phyloP scores from a whole-genome alignment of 35 echinoderm and acorn worm genomes.

The Diadema setosum region DNA sequence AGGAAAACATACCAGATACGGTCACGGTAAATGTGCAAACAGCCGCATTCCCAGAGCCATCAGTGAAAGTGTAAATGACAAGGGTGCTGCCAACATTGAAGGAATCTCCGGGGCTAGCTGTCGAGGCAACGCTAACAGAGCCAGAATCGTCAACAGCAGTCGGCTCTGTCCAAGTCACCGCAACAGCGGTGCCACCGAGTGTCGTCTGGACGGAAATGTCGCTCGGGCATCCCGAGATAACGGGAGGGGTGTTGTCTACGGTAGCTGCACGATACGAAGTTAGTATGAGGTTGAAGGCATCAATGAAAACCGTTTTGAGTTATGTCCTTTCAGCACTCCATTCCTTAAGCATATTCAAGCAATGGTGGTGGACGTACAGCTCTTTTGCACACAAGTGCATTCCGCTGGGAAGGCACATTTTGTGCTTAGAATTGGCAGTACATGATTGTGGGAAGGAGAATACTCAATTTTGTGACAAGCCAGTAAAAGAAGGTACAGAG shows the following conservation, averaged over 20 bases:
- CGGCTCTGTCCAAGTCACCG: slow-evolving; percentile 40
- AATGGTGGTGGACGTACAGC: too few species aligned
- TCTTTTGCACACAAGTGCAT: too few species aligned
- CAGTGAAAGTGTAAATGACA: slow-evolving; percentile 11
- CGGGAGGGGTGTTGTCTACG: neutral
- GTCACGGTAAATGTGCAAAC: neutral
- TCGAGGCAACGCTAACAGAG: neutral
- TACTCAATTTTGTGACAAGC: too few species aligned
- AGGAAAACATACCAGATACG: neutral
- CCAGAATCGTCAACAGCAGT: slow-evolving; percentile 16
- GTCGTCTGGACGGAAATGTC: neutral
- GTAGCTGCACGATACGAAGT: too few species aligned
- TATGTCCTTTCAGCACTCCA: too few species aligned
- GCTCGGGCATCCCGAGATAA: neutral
- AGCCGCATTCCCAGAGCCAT: neutral
- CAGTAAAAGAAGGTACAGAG: too few species aligned
- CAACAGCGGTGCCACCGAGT: neutral
- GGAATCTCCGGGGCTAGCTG: neutral
- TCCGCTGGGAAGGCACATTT: too few species aligned
- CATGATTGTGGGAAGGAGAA: too few species aligned
- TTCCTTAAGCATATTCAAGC: too few species aligned
- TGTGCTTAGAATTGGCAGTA: too few species aligned
- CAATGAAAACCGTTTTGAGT: too few species aligned
- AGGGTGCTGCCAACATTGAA: neutral
- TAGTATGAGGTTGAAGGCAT: too few species aligned